These are phyloP conservation scores for Drosophila paulistorum DNA, from an alignment of 1,140 invertebrate species.

Conservation along the genomic window DNA sequence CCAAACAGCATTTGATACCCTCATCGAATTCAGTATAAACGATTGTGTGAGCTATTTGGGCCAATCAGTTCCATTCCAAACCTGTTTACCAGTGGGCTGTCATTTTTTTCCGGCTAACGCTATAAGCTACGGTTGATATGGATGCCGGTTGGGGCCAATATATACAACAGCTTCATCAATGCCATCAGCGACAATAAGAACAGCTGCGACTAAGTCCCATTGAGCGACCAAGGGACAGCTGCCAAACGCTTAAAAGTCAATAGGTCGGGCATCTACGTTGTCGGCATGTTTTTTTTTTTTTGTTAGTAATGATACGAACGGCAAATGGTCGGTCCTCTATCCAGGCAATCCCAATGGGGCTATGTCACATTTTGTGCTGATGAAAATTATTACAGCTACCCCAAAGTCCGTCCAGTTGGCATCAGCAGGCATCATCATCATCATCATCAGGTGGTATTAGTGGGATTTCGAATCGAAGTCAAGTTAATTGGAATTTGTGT, in stretches of 20 bases:
- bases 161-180: conserved; percentile 19
- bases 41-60: neutral
- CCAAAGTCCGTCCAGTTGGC: neutral
- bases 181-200: conserved; percentile 5
- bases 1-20: neutral
- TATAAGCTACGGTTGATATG: conserved; percentile 16
- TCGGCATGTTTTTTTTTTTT: conserved; percentile 12
- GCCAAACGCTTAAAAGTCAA: conserved; percentile 25
- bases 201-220: conserved; percentile 18
- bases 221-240: conserved; percentile 14
- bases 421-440: neutral
- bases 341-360: conserved; percentile 7
- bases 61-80: neutral
- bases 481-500: conserved; percentile 32
- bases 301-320: conserved; percentile 9
- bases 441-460: conserved; percentile 25
- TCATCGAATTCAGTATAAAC: neutral
- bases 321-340: neutral
- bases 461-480: conserved; percentile 24
- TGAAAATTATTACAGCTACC: conserved; percentile 24
- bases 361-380: conserved; percentile 23
- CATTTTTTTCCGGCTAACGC: conserved; percentile 7
- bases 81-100: neutral
- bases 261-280: neutral
- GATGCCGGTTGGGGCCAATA: conserved; percentile 15